Base-by-base conservation (phyloP, 2,113 vertebrate species). In the Panthera leo region DNA sequence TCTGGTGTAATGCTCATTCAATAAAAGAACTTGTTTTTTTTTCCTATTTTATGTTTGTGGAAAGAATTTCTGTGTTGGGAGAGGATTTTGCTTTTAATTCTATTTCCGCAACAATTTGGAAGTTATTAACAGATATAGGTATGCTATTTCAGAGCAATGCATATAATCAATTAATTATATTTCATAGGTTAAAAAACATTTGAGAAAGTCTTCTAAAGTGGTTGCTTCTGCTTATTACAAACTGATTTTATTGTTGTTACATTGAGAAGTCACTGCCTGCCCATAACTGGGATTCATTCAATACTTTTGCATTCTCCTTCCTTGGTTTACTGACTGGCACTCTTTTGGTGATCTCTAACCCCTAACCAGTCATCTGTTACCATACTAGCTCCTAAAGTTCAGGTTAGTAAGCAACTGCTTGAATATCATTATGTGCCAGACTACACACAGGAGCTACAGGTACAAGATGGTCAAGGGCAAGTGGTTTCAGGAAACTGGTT, bases 161-260 rank as follows among this genome's bases (percentile, higher is more conserved):
- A 89, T 48, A 13, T 21, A 95, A 80, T 67, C n/a, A 82, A 19
- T 53, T 78, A 55, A 78, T 68, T 79, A 31, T 25, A 94, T 45
- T 76, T 94, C 71, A 94, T 2, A 87, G 45, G 3, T 88, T 65
- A 79, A 55, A 85, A 31, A 36, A 18, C 36, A 85, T 73, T 92
- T 94, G 42, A 36, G 21, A 70, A 75, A 71, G 1, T 58, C 5
- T 10, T 85, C 83, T 39, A 68, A 93, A 97, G 84, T 51, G 27
- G 70, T 79, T 78, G 36, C 15, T 92, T 95, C 48, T 63, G 16
- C 9, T 96, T 86, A 82, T 82, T 55, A 83, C 36, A 85, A 36
- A 36, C 5, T 73, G 51, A 86, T 75, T 85, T 76, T 23, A 79
- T 4, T 94, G 34, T 75, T 63, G 7, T 86, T 83, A 79, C 21